Evolutionary conservation across 2,113 vertebrate species (phyloP), one percentile per base, ranked within the genome.

Genomic region (Elephas maximus): DNA sequence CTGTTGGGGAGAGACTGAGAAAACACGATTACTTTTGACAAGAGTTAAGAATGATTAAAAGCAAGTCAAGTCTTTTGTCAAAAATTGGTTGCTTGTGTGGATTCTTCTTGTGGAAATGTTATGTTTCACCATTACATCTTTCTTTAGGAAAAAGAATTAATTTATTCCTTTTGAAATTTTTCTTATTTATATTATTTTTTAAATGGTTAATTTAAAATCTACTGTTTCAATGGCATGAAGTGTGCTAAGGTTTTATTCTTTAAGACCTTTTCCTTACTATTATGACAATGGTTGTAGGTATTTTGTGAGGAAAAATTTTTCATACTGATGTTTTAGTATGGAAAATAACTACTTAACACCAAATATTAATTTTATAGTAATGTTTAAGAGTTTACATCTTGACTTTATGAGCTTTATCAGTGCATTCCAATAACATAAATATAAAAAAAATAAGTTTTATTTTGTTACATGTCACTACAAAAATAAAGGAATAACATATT

Each of bases 251-350:
- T 65, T 90, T 87, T 88, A 89, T 73, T 79, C 33, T 82, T 95
- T 67, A 85, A 15, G n/a, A 2, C 73, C 7, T 18, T 90, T 73
- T 24, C 63, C 44, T 84, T 6, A 6, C 51, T 53, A 57, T 79
- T 5, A 28, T 18, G 74, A 45, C 5, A 88, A 53, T 65, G 53
- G 17, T 37, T 73, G 30, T 86, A 53, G 6, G 14, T 37, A n/a
- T 88, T 91, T 97, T 88, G 11, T 62, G 24, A 83, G 65, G 24
- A 93, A 37, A 91, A 9, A 78, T 33, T 94, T 30, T 77, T 81
- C 76, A 87, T 11, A 78, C 65, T 79, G 8, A 45, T 71, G 71
- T 93, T 91, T 77, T 87, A 84, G 69, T 83, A 48, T 83, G 63
- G 33, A 63, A 93, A 91, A 94, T 74, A 65, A 45, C 3, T 90